phyloP scores from a whole-genome alignment of 1,140 invertebrate genomes.

The Carcinoscorpius rotundicauda region DNA sequence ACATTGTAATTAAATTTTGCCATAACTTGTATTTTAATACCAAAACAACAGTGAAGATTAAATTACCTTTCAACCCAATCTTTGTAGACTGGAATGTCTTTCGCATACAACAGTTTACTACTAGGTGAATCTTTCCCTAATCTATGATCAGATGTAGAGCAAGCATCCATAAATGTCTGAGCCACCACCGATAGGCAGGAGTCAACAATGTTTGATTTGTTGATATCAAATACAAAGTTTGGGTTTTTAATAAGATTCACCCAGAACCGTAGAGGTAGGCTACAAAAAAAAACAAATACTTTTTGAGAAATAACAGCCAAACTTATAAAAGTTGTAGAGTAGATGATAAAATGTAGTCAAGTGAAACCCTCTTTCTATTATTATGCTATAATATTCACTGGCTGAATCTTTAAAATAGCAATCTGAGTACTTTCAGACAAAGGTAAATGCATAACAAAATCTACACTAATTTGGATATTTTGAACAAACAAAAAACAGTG shows the following conservation, averaged over 20 bases:
- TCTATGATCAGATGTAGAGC: constrained; percentile 96
- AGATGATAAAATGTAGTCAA: too few species aligned
- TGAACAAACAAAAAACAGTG: too few species aligned
- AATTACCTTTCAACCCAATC: constrained; percentile 89
- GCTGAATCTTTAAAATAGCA: too few species aligned
- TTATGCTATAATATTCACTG: too few species aligned
- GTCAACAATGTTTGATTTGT: constrained; percentile 98
- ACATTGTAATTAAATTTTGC: too few species aligned
- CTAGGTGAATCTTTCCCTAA: constrained; percentile 98
- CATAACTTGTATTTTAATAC: too few species aligned
- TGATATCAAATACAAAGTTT: constrained; percentile 99
- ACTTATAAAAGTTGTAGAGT: too few species aligned
- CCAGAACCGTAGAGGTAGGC: constrained; percentile 77
- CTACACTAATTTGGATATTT: too few species aligned
- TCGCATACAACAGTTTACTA: constrained; percentile 96
- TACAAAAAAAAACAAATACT: constrained; percentile 4
- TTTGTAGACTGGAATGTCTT: constrained; percentile 98
- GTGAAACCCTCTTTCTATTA: too few species aligned
- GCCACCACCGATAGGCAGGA: constrained; percentile 97
- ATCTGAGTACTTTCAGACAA: too few species aligned
- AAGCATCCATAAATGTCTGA: constrained; percentile 99
- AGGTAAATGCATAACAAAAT: too few species aligned
- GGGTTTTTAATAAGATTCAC: constrained; percentile 99
- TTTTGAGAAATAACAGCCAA: neutral
- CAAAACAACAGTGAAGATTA: too few species aligned